These are phyloP conservation scores for Valencia hispanica DNA, from an alignment of 2,797 vertebrate genomes.

Conservation along the genomic window DNA sequence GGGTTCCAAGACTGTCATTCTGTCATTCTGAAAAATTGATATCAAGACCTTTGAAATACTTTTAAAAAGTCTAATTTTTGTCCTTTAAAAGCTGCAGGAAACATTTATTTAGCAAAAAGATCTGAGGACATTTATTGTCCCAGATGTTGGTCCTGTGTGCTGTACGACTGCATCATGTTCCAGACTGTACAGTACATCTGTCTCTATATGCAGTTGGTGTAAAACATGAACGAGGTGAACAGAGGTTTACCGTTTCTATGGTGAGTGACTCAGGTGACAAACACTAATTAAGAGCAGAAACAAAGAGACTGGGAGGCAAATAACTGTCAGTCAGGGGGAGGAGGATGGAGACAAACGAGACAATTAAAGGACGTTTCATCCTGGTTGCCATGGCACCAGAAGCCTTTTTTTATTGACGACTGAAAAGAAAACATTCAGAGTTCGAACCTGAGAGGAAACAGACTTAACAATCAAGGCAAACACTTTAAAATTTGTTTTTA, in stretches of 20 bases:
- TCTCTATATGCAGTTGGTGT: background rate
- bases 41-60: no score
- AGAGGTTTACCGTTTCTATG: background rate
- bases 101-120: no score
- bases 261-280: background rate
- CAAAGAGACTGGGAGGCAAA: slow-evolving; percentile 22
- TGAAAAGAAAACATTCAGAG: background rate
- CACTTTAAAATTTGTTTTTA: background rate
- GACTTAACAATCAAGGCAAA: background rate
- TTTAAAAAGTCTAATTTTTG: no score
- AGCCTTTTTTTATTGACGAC: background rate
- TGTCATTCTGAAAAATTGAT: no score
- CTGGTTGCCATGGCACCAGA: slow-evolving; percentile 25
- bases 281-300: slow-evolving; percentile 21
- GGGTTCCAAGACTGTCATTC: no score
- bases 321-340: slow-evolving; percentile 9
- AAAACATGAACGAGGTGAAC: background rate
- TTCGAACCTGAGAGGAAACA: background rate
- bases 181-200: background rate
- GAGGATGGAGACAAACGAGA: slow-evolving; percentile 30
- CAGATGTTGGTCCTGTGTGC: background rate
- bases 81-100: background rate
- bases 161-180: background rate
- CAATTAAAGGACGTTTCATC: slow-evolving; percentile 43
- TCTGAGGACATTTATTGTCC: no score